phyloP scores from a whole-genome alignment of 2,113 vertebrate species.

The Symphodus melops region DNA sequence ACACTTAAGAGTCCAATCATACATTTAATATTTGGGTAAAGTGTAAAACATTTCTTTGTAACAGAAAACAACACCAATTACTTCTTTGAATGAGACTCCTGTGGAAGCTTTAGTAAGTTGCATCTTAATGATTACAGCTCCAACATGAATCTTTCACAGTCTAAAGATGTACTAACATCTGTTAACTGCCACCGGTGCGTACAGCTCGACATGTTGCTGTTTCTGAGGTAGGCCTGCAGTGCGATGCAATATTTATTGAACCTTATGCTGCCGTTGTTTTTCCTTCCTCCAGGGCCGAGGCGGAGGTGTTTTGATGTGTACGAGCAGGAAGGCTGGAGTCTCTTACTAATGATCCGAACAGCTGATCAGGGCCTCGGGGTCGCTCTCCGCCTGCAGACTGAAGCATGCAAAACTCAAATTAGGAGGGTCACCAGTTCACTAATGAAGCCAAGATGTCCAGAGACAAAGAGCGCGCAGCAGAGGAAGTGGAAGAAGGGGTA shows the following conservation, averaged over 20 bases:
- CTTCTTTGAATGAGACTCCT: not conserved
- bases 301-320: slow-evolving; percentile 49
- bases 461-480: not conserved
- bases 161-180: slow-evolving; percentile 41
- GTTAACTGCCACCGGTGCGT: slow-evolving; percentile 3
- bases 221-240: slow-evolving; percentile 44
- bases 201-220: slow-evolving; percentile 19
- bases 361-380: slow-evolving; percentile 36
- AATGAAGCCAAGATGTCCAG: slow-evolving; percentile 36
- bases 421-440: slow-evolving; percentile 48
- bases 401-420: slow-evolving; percentile 38
- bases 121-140: not conserved
- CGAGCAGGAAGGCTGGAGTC: slow-evolving; percentile 27
- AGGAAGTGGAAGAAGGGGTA: not conserved
- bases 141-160: not conserved
- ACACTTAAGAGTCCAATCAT: too few relatives aligned
- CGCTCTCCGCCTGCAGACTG: slow-evolving; percentile 32
- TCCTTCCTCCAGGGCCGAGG: slow-evolving; percentile 52
- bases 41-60: too few relatives aligned
- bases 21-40: too few relatives aligned
- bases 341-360: slow-evolving; percentile 48
- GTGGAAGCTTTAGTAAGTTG: not conserved
- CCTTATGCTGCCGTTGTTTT: slow-evolving; percentile 54
- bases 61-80: not conserved
- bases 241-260: slow-evolving; percentile 65